These are phyloP conservation scores for Saccostrea glomerata DNA, from an alignment of 1,140 invertebrate genomes.

Conservation along the genomic window DNA sequence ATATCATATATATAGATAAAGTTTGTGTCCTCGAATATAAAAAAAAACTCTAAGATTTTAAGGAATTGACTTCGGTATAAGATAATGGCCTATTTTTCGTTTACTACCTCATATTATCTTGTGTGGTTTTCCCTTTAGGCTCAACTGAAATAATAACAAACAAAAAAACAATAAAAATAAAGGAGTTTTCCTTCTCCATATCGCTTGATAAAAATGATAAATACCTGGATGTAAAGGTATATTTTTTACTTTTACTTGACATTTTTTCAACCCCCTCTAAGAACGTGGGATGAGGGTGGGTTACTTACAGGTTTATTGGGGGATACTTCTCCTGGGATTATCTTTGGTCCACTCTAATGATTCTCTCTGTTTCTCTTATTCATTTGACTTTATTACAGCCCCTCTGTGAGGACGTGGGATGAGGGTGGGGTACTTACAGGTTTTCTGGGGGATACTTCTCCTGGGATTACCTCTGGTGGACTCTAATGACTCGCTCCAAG, in stretches of 20 bases:
- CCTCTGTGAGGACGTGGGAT: not conserved
- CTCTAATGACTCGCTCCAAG: not conserved
- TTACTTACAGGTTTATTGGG: not conserved
- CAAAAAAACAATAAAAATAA: too few species aligned
- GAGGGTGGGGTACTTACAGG: not conserved
- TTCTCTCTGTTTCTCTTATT: not conserved
- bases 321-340: not conserved
- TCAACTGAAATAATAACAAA: too few species aligned
- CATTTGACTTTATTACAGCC: not conserved
- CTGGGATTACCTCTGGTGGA: not conserved
- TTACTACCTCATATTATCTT: too few species aligned
- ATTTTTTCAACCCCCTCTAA: not conserved
- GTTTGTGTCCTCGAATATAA: too few species aligned
- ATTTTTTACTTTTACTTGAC: not conserved
- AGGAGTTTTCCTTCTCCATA: too few species aligned
- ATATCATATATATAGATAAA: too few species aligned
- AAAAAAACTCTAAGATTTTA: too few species aligned
- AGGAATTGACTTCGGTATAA: too few species aligned
- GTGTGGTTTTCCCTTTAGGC: too few species aligned
- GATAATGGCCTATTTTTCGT: too few species aligned
- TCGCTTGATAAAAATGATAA: too few species aligned
- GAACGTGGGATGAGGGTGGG: not conserved
- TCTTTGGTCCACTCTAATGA: not conserved
- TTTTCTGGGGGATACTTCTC: not conserved
- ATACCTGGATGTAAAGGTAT: too few species aligned